Evolutionary conservation across 53 echinoderm and acorn worm species (phyloP), one percentile per base, ranked within the genome.

Genomic region (Echinarachnius parma): DNA sequence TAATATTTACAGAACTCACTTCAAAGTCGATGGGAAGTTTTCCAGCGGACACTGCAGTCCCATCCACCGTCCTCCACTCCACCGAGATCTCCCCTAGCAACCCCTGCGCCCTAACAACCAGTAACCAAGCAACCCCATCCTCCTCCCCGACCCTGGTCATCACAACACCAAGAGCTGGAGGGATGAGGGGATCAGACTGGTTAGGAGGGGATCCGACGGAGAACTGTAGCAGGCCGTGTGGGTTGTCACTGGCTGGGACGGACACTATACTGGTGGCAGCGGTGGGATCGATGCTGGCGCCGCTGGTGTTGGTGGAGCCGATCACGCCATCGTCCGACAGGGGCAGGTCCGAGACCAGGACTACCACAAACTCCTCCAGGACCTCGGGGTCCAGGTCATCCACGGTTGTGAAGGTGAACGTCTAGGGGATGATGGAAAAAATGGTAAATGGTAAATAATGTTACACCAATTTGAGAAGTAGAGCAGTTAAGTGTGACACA

Each of bases 41-140:
- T 16, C 98, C 98, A 28, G 91, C 98, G 52, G 98, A 98, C 76
- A 88, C 83, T 15, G 92, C 92, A 57, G 92, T 62, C 1, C 92
- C 87, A 62, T 92, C 98, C 19, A 96, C 58, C 1, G 98, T 98
- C 77, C 92, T 85, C 92, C 98, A 98, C 65, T 98, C 98, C 56
- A 98, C 85, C 13, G 88, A 64, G 11, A 98, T 77, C 2, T 76
- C 78, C n/a, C 92, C 98, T 15, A 87, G 60, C 62, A 92, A 57
- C 8, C 98, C 98, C 75, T 98, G 98, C 7, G 98, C 98, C 58
- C 98, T 79, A 11, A 98, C 98, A 29, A 98, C 98, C 81, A 98
- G 64, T 53, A 98, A 67, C 25, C 55, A 35, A 10, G 87, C 86
- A 18, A 57, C 65, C 8, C 87, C 96, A 3, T 64, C 83, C 67